Conservation (phyloP, 2,797 vertebrate species). For the Chanos chanos region DNA sequence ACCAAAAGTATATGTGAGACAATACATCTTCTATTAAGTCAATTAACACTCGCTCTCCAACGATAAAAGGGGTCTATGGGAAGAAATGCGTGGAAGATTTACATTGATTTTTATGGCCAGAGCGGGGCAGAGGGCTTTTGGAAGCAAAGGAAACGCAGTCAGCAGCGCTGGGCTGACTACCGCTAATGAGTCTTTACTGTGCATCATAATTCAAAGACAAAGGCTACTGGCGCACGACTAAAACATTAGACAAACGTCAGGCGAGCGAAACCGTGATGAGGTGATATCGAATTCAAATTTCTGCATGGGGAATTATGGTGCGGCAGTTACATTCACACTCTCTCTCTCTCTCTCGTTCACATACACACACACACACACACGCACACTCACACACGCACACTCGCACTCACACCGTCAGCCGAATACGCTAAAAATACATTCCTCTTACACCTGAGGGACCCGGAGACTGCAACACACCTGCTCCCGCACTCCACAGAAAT, state of each 20-base stretch:
- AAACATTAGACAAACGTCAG: no score
- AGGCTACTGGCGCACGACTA: no score
- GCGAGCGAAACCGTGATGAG: no score
- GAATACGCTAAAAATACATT: constrained; percentile 26
- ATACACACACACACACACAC: neutral
- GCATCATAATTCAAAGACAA: neutral
- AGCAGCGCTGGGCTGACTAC: neutral
- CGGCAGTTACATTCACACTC: neutral
- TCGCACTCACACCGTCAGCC: constrained; percentile 10
- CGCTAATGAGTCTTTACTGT: constrained; percentile 2
- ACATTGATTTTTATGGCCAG: no score
- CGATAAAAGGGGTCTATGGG: no score
- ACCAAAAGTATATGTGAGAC: no score
- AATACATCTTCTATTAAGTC: no score
- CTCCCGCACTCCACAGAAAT: constrained; percentile 21
- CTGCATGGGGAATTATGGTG: no score
- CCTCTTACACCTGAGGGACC: constrained; percentile 37
- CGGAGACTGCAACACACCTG: constrained; percentile 36
- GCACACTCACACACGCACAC: constrained; percentile 1
- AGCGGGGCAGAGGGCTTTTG: neutral
- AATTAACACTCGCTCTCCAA: no score
- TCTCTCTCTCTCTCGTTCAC: neutral
- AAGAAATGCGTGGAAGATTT: no score
- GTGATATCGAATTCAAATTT: no score
- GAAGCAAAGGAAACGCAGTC: neutral